These are phyloP conservation scores for Drosophila pruinosa DNA, from an alignment of 1,140 invertebrate species.

Conservation along the genomic window DNA sequence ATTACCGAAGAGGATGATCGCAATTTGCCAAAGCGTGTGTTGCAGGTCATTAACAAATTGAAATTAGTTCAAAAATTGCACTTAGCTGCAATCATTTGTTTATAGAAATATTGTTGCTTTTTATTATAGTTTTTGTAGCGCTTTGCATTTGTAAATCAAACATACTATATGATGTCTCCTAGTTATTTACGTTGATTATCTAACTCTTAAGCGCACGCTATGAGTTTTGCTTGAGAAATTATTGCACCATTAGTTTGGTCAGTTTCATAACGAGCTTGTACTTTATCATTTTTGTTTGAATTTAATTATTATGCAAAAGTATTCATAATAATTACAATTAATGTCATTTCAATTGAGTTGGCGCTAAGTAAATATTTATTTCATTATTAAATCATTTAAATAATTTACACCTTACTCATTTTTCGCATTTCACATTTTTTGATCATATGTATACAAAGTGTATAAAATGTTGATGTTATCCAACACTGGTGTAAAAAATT, in stretches of 20 bases:
- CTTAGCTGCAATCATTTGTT: slow-evolving; percentile 18
- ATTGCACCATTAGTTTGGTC: slow-evolving; percentile 32
- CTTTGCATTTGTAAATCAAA: slow-evolving; percentile 39
- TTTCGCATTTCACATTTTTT: slow-evolving; percentile 10
- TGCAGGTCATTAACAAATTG: slow-evolving; percentile 88
- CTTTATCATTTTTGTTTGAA: slow-evolving; percentile 4
- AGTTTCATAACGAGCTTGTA: slow-evolving; percentile 1
- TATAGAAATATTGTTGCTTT: slow-evolving; percentile 7
- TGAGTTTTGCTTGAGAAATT: slow-evolving; percentile 55
- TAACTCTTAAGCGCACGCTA: slow-evolving; percentile 59
- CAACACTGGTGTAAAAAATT: slow-evolving; percentile 29
- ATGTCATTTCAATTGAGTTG: slow-evolving; percentile 18
- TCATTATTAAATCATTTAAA: slow-evolving; percentile 18
- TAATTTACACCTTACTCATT: slow-evolving; percentile 7
- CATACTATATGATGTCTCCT: slow-evolving; percentile 45
- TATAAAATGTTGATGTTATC: slow-evolving; percentile 3
- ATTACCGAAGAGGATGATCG: slow-evolving; percentile 98
- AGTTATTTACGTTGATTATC: slow-evolving; percentile 11
- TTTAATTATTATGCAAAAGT: neutral
- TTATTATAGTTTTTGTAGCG: slow-evolving; percentile 32
- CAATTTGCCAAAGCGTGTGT: slow-evolving; percentile 95
- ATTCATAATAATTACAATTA: slow-evolving; percentile 8
- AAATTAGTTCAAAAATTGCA: neutral
- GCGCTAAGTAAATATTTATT: slow-evolving; percentile 46
- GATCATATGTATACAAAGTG: slow-evolving; percentile 6